Evolutionary conservation across 1,140 invertebrate species (phyloP), one percentile per base, ranked within the genome.

Genomic region (Trachymyrmex septentrionalis): DNA sequence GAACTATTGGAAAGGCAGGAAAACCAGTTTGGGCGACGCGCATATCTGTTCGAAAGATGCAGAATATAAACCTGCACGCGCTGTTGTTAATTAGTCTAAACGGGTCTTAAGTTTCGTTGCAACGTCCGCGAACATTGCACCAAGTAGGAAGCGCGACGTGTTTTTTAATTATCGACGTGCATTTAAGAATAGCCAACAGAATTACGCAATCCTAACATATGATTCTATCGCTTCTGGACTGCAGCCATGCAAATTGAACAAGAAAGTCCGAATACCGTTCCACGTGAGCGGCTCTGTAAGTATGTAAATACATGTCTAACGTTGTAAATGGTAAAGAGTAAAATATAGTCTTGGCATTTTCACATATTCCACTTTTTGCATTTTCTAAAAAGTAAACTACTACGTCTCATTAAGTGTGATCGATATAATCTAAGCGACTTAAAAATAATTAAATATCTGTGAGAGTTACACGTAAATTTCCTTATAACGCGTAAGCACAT

Each of bases 1-100:
- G 67, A 82, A 14, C 69, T 73, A 84, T 73, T 75, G 69, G 80
- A 84, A 84, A 84, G 80, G 80, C 24, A 6, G 38, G 38, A 75
- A 84, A 84, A 84, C 80, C 80, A 61, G 80, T 84, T 84, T 50
- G 34, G 14, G 38, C 27, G 69, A 57, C 30, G 67, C 67, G 50
- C 80, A 14, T 75, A 82, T 82, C 24, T 61, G 24, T 71, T 12
- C 59, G 27, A n/a, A 44, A 63, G 38, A 16, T 75, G 38, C n/a
- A 61, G 30, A 84, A 61, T 63, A 72, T 44, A 73, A 21, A 12
- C 34, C 34, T 27, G 19, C 16, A 48, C 5, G 7, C 9, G 9
- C 34, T 19, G 27, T 34, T 69, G 38, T 59, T 82, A 82, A 73
- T 82, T 82, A 67, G 9, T 61, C 24, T 30, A 82, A 82, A 82